These are phyloP conservation scores for Sepioteuthis lessoniana DNA, from an alignment of 2,888 invertebrate species.

Conservation along the genomic window DNA sequence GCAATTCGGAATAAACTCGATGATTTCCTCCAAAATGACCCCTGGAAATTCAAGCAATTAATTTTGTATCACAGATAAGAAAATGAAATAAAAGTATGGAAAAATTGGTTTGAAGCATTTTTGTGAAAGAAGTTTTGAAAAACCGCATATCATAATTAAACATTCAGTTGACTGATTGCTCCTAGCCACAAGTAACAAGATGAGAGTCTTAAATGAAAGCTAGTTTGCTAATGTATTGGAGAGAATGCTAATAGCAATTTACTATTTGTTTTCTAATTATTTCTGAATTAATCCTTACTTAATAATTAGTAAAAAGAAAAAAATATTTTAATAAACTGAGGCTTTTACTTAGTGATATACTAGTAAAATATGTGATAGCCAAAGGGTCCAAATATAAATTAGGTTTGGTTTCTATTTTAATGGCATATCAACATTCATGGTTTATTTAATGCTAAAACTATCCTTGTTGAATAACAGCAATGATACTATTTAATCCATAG, in stretches of 20 bases:
- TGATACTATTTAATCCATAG: too few relatives aligned
- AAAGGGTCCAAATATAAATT: too few relatives aligned
- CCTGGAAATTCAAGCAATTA: neutral
- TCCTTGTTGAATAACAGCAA: too few relatives aligned
- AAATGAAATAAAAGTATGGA: neutral
- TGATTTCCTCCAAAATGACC: neutral
- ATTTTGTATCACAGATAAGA: neutral
- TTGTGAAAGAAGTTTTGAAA: neutral
- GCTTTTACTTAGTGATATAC: too few relatives aligned
- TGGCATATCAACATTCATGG: too few relatives aligned
- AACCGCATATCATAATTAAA: neutral
- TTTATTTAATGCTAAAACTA: too few relatives aligned
- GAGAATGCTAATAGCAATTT: neutral
- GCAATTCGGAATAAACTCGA: neutral
- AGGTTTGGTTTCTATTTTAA: too few relatives aligned
- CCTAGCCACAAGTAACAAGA: neutral
- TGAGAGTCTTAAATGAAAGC: neutral
- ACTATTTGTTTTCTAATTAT: too few relatives aligned
- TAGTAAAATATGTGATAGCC: too few relatives aligned
- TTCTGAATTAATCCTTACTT: too few relatives aligned
- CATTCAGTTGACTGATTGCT: neutral
- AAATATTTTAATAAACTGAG: too few relatives aligned
- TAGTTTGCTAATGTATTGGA: neutral
- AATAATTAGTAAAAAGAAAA: too few relatives aligned
- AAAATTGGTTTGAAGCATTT: neutral